Evolutionary conservation across 2,888 invertebrate genomes (phyloP).

Genomic region (Pollenia griseotomentosa): DNA sequence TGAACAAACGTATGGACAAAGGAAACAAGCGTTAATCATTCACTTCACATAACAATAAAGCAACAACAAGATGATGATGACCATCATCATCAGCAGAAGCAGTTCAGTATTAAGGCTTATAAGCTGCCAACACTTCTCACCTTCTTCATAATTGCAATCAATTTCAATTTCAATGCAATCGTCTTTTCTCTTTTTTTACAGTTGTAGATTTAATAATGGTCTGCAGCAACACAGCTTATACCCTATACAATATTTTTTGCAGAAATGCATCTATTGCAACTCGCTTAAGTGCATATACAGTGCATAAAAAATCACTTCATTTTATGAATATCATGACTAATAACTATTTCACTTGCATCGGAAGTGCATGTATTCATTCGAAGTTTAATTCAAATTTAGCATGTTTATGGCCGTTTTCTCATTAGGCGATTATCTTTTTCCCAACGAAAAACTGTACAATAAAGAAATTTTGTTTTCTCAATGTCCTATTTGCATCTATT

Average conservation of each 20-base stretch:
- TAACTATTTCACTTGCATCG: too few relatives aligned
- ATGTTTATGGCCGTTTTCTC: too few relatives aligned
- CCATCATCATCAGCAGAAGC: constrained; percentile 58
- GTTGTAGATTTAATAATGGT: background rate
- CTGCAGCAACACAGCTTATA: background rate
- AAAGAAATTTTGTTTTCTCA: too few relatives aligned
- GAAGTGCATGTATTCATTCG: too few relatives aligned
- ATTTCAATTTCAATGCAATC: constrained; percentile 70
- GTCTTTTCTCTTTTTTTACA: background rate
- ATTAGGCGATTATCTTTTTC: too few relatives aligned
- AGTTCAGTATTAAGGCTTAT: constrained; percentile 61
- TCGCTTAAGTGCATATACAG: too few relatives aligned
- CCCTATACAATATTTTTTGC: constrained; percentile 15
- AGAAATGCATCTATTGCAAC: too few relatives aligned
- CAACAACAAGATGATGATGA: constrained; percentile 33
- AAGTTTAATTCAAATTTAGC: too few relatives aligned
- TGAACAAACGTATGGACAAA: background rate
- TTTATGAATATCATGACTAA: too few relatives aligned
- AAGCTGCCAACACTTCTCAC: constrained; percentile 74
- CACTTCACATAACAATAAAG: constrained; percentile 49
- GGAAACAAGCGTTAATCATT: constrained; percentile 63
- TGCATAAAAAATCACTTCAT: too few relatives aligned
- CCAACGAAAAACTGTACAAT: too few relatives aligned
- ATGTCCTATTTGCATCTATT: too few relatives aligned
- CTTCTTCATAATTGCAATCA: constrained; percentile 74